phyloP scores from a whole-genome alignment of 2,888 invertebrate species.

The Stegophylla sp. region DNA sequence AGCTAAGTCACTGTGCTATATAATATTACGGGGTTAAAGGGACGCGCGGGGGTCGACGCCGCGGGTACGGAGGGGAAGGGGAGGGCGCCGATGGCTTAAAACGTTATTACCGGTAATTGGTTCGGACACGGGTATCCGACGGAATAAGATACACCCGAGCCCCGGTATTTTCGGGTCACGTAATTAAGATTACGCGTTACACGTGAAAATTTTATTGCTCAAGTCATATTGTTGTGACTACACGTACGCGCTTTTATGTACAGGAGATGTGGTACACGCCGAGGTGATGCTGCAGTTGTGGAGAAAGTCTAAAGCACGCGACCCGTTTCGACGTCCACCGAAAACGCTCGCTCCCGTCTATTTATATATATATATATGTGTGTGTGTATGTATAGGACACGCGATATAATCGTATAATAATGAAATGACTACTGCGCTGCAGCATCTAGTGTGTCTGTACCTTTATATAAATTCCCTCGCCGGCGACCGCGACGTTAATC shows the following conservation, averaged over 20 bases:
- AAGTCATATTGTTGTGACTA: conserved; percentile 37
- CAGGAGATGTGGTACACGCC: not conserved
- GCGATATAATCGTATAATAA: conserved; percentile 39
- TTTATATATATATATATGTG: not conserved
- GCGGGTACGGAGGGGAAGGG: not conserved
- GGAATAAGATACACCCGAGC: conserved; percentile 56
- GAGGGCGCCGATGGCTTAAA: conserved; percentile 48
- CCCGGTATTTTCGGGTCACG: conserved; percentile 56
- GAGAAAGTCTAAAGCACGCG: conserved; percentile 33
- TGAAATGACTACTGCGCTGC: not conserved
- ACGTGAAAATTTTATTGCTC: conserved; percentile 51
- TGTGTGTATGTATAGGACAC: not conserved
- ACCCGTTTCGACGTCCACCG: not conserved
- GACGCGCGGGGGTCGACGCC: too few relatives aligned
- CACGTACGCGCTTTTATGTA: not conserved
- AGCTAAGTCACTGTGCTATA: too few relatives aligned
- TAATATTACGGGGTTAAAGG: conserved; percentile 32
- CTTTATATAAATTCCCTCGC: too few relatives aligned
- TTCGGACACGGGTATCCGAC: conserved; percentile 38
- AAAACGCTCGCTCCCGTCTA: not conserved
- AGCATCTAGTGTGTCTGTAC: not conserved
- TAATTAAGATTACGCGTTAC: conserved; percentile 59
- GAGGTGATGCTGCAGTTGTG: too few relatives aligned
- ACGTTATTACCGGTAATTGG: conserved; percentile 58
- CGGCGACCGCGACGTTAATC: conserved; percentile 35